A percentile compares a stretch with the other conserved stretches of the same genome.
Conservation (phyloP, 2,113 vertebrate genomes). For the Uria lomvia region DNA sequence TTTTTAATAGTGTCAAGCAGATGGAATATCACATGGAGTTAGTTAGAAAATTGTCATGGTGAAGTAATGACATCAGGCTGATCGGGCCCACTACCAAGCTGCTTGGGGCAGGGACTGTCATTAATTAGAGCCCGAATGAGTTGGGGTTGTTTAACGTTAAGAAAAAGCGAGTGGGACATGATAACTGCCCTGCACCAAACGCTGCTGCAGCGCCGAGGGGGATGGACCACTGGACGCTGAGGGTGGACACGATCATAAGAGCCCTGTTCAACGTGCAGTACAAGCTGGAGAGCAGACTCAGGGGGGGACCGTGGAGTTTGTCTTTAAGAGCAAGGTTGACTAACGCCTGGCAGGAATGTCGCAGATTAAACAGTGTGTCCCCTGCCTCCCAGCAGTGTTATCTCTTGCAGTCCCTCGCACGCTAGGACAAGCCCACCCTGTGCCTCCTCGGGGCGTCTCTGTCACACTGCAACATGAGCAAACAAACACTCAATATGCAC, state of each 20-base stretch:
- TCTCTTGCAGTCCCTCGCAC: not conserved
- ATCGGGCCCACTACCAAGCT: constrained; percentile 49
- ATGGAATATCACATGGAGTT: constrained; percentile 53
- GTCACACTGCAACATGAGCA: not conserved
- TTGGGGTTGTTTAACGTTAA: not conserved
- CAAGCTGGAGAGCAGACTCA: not conserved
- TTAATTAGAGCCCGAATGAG: not conserved
- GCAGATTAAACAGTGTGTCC: not conserved
- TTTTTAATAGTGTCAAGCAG: constrained; percentile 50
- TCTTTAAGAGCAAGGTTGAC: not conserved
- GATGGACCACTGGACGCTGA: not conserved
- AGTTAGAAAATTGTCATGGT: constrained; percentile 51
- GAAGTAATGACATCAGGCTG: constrained; percentile 56
- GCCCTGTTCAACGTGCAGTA: fast-evolving
- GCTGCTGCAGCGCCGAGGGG: not conserved
- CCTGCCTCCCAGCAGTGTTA: not conserved
- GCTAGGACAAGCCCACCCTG: not conserved
- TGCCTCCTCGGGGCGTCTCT: not conserved
- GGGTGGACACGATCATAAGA: fast-evolving
- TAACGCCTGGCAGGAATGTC: not conserved
- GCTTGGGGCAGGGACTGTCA: constrained; percentile 45
- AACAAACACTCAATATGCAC: fast-evolving
- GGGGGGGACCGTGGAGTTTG: fast-evolving
- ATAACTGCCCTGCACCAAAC: not conserved
- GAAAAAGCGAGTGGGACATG: fast-evolving